Evolutionary conservation across 2,113 vertebrate genomes (phyloP).

Genomic region (Passer domesticus): DNA sequence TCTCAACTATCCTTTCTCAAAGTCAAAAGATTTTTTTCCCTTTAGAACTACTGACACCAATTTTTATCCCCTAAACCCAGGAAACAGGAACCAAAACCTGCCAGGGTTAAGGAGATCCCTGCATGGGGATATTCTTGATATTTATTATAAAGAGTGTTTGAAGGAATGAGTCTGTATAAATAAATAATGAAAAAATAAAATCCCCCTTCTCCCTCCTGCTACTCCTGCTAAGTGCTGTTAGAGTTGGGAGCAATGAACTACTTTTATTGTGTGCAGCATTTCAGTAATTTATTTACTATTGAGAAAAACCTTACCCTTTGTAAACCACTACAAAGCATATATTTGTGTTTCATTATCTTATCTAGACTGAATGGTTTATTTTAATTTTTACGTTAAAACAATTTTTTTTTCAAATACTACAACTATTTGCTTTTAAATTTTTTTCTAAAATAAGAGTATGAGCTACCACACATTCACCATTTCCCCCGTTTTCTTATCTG

Average conservation of each 20-base stretch:
- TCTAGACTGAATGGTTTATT: background rate
- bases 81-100: background rate
- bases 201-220: fast-evolving
- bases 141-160: background rate
- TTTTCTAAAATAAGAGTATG: background rate
- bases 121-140: background rate
- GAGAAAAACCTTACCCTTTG: background rate
- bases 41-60: background rate
- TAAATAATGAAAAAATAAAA: background rate
- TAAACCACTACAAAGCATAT: background rate
- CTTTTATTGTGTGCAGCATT: background rate
- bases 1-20: background rate
- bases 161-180: background rate
- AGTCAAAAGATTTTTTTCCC: background rate
- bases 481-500: background rate
- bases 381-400: background rate
- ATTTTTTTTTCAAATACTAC: background rate
- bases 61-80: background rate
- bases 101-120: background rate
- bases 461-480: background rate
- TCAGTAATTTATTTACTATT: background rate
- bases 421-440: background rate
- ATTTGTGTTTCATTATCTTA: background rate
- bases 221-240: background rate
- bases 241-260: background rate